These are phyloP conservation scores for Aphelinus atriplicis DNA, from an alignment of 1,140 invertebrate species.

Conservation along the genomic window DNA sequence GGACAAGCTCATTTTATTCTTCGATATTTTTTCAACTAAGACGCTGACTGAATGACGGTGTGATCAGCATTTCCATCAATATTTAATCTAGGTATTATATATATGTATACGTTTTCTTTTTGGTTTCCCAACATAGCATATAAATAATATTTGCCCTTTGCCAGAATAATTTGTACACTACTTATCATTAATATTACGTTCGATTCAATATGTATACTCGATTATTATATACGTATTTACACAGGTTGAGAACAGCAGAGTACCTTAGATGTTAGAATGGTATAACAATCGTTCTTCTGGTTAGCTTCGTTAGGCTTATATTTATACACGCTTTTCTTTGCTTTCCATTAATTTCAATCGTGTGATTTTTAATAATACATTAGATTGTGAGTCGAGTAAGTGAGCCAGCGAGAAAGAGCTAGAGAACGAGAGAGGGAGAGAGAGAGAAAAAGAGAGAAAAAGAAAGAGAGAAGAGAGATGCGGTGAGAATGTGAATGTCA, in stretches of 20 bases:
- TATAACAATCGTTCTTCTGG: background rate
- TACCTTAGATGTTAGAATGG: slow-evolving; percentile 1
- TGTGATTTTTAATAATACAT: slow-evolving; percentile 9
- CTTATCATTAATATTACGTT: no score
- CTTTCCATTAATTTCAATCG: background rate
- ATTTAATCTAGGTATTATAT: no score
- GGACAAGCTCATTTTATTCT: no score
- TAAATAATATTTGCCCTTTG: no score
- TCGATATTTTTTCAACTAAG: no score
- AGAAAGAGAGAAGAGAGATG: background rate
- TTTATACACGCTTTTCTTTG: background rate
- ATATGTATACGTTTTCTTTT: no score
- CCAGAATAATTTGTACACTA: no score
- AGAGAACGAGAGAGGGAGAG: slow-evolving; percentile 21
- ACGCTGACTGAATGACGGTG: no score
- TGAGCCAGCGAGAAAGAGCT: slow-evolving; percentile 14
- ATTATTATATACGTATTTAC: background rate
- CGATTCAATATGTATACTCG: no score
- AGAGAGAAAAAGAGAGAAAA: slow-evolving; percentile 17
- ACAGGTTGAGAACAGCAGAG: background rate
- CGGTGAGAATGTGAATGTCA: slow-evolving; percentile 16
- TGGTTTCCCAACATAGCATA: no score
- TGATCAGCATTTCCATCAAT: no score
- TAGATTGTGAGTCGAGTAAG: background rate
- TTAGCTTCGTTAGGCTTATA: background rate